phyloP scores from a whole-genome alignment of 2,113 vertebrate species.

The Hippopotamus amphibius region DNA sequence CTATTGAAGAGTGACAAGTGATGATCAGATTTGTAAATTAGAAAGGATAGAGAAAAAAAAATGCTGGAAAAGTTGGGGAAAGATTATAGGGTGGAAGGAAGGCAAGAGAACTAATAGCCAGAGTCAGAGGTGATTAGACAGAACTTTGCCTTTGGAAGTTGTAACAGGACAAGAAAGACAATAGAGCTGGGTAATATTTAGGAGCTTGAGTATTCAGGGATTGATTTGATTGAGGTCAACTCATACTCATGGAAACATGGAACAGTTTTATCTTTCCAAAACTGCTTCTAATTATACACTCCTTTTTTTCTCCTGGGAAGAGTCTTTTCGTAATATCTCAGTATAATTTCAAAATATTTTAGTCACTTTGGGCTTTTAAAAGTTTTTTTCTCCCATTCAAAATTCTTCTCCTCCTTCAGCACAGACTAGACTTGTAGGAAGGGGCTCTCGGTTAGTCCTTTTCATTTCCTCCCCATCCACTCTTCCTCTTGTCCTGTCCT shows the following conservation, averaged over 20 bases:
- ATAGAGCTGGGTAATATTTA: background rate
- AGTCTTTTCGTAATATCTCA: background rate
- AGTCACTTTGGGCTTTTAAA: background rate
- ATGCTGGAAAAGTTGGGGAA: background rate
- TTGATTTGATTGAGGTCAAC: background rate
- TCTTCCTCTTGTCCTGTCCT: background rate
- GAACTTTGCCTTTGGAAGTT: background rate
- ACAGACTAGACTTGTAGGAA: background rate
- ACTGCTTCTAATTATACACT: constrained; percentile 41
- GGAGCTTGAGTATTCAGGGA: background rate
- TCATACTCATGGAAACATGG: background rate
- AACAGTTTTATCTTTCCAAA: background rate
- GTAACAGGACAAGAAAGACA: background rate
- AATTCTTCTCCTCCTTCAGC: background rate
- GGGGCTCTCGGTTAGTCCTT: background rate
- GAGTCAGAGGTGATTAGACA: background rate
- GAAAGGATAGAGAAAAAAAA: background rate
- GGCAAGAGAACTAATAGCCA: background rate
- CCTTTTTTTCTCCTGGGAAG: background rate
- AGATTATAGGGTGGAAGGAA: background rate
- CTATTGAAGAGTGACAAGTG: background rate
- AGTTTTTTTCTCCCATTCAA: background rate
- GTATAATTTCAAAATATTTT: constrained; percentile 22
- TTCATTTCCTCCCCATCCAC: background rate
- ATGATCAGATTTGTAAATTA: background rate